Evolutionary conservation across 2,888 invertebrate genomes (phyloP).

Genomic region (Calameuta pallipes): DNA sequence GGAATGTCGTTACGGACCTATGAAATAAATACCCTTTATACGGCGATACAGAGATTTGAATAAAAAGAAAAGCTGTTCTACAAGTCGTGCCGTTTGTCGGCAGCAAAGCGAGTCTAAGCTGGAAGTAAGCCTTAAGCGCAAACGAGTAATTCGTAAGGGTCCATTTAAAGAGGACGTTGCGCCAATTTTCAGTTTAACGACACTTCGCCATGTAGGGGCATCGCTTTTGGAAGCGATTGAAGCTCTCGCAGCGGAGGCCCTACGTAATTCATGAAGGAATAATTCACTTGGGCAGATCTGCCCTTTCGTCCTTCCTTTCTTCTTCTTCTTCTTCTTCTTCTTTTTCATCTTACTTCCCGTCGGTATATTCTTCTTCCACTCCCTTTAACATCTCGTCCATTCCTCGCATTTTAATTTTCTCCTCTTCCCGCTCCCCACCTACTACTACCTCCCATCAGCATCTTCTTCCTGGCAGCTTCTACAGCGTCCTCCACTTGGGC

Average conservation of each 20-base stretch:
- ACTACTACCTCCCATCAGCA: background rate
- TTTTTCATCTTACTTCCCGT: background rate
- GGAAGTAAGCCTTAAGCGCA: background rate
- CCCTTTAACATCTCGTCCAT: background rate
- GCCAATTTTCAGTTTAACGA: background rate
- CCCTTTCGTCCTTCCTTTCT: background rate
- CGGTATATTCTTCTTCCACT: background rate
- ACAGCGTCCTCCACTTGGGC: constrained; percentile 24
- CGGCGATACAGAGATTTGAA: background rate
- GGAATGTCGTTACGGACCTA: background rate
- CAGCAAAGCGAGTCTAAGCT: no score
- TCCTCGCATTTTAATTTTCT: constrained; percentile 10
- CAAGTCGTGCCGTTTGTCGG: background rate
- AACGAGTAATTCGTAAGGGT: background rate
- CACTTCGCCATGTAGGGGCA: background rate
- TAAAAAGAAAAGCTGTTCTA: background rate
- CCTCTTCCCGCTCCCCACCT: constrained; percentile 11
- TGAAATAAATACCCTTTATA: background rate
- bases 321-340: constrained; percentile 10
- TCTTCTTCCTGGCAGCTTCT: background rate
- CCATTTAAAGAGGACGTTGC: background rate
- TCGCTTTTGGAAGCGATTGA: background rate
- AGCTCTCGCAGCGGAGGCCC: background rate
- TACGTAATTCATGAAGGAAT: background rate
- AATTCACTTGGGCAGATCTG: background rate